Evolutionary conservation across 2,113 vertebrate species (phyloP).

Genomic region (Gopherus evgoodei): DNA sequence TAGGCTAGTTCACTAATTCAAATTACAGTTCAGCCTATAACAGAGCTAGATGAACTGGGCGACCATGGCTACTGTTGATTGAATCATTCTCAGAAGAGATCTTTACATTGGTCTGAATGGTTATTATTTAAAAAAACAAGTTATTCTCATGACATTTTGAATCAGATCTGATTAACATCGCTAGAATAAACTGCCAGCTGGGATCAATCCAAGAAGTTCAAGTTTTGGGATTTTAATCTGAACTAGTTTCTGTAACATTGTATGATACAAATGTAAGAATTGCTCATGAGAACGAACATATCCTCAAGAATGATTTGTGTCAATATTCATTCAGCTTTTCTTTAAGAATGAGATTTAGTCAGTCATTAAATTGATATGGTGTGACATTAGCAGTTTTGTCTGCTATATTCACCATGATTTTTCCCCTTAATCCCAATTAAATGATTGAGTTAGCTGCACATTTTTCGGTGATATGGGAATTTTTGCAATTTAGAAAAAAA

Average conservation of each 20-base stretch:
- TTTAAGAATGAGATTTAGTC: conserved; percentile 45
- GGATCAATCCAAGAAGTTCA: conserved; percentile 15
- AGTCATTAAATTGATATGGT: conserved; percentile 30
- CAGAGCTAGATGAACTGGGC: not conserved
- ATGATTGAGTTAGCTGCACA: not conserved
- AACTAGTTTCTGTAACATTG: not conserved
- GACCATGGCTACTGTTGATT: not conserved
- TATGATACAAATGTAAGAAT: conserved; percentile 8
- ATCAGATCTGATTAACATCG: conserved; percentile 39
- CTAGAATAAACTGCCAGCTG: conserved; percentile 46
- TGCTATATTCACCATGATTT: conserved; percentile 29
- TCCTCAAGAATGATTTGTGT: conserved; percentile 21
- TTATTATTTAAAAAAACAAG: not conserved
- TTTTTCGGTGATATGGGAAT: not conserved
- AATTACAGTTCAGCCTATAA: not conserved
- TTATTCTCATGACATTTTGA: conserved; percentile 17
- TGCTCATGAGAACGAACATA: conserved; percentile 1
- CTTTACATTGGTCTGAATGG: not conserved
- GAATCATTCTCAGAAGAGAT: conserved; percentile 18
- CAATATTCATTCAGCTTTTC: conserved; percentile 44
- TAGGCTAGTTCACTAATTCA: not conserved
- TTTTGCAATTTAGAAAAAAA: not conserved
- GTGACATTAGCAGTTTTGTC: conserved; percentile 31
- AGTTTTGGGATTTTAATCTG: conserved; percentile 37
- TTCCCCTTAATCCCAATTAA: conserved; percentile 26